A percentile compares a stretch with the other conserved stretches of the same genome.
Conservation (phyloP, 2,888 invertebrate genomes). For the Cryptophagus acutangulus region DNA sequence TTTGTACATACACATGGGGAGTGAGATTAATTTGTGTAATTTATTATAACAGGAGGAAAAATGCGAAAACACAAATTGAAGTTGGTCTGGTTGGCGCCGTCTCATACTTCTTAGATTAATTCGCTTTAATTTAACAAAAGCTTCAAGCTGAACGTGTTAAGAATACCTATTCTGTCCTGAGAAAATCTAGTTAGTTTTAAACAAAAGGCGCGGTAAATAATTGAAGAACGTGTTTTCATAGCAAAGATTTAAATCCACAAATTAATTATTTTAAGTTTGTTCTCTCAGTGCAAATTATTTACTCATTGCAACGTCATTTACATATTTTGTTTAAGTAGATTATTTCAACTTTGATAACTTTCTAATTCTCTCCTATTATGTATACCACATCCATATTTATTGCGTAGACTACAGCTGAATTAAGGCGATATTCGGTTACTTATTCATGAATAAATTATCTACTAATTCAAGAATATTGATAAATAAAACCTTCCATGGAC, state of each 20-base stretch:
- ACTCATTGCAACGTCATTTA: background rate
- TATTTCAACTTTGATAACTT: background rate
- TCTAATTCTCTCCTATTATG: too few relatives aligned
- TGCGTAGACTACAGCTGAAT: too few relatives aligned
- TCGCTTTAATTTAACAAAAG: conserved; percentile 41
- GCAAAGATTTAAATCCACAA: conserved; percentile 32
- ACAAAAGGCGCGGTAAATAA: conserved; percentile 44
- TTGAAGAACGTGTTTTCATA: conserved; percentile 38
- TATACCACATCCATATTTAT: too few relatives aligned
- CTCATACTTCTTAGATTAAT: conserved; percentile 36
- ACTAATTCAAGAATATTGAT: too few relatives aligned
- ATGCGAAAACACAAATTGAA: conserved; percentile 31
- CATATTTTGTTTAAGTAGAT: background rate
- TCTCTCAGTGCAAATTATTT: background rate
- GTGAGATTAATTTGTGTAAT: conserved; percentile 29
- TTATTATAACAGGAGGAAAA: conserved; percentile 28
- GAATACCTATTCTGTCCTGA: conserved; percentile 33
- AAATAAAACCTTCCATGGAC: too few relatives aligned
- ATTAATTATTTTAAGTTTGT: background rate
- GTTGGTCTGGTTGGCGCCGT: conserved; percentile 20
- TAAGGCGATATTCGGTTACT: too few relatives aligned
- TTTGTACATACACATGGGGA: too few relatives aligned
- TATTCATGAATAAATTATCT: too few relatives aligned
- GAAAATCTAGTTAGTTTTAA: conserved; percentile 40
- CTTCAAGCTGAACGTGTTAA: conserved; percentile 38